Evolutionary conservation across 2,888 invertebrate species (phyloP), one percentile per base, ranked within the genome.

Genomic region (Diarsia rubi): DNA sequence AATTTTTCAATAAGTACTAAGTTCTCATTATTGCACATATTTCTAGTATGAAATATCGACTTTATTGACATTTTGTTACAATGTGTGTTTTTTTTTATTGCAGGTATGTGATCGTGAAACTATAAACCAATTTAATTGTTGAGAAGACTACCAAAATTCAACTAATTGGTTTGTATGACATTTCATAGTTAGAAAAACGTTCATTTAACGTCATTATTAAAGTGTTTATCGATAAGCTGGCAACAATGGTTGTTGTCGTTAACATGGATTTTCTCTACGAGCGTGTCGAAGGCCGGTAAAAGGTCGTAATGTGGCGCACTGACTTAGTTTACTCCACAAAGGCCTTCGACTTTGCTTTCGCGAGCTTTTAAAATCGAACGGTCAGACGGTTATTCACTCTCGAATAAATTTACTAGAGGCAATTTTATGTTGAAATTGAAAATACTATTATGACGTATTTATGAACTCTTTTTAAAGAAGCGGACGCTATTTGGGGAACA

Each of bases 271-370:
- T 91, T 90, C 90, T 86, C 87, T 82, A 81, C 72, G 81, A 85
- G 82, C 85, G 81, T 82, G 70, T 77, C 79, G 88, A 86, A 90
- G 88, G 88, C 88, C 89, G 88, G 88, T 90, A 91, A 91, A 90
- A 93, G 89, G 91, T 90, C 88, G 87, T 89, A 89, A 90, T 89
- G 86, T 88, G 86, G 90, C 87, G 89, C 88, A 88, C 89, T 90
- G 90, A 91, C 92, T 92, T 91, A 90, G 90, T 92, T 93, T 90
- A 81, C 88, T 81, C 75, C 86, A 91, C 92, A 93, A 92, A 93
- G 90, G 88, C 91, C 88, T 86, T 88, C 79, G 73, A 80, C 69
- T 80, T 78, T 75, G 80, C 85, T 84, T 85, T 86, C 78, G 84
- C 75, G 81, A 87, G 90, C 89, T 90, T 91, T 89, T 89, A 88